These are phyloP conservation scores for Oreochromis spilurus DNA, from an alignment of 2,113 vertebrate genomes.

Conservation along the genomic window DNA sequence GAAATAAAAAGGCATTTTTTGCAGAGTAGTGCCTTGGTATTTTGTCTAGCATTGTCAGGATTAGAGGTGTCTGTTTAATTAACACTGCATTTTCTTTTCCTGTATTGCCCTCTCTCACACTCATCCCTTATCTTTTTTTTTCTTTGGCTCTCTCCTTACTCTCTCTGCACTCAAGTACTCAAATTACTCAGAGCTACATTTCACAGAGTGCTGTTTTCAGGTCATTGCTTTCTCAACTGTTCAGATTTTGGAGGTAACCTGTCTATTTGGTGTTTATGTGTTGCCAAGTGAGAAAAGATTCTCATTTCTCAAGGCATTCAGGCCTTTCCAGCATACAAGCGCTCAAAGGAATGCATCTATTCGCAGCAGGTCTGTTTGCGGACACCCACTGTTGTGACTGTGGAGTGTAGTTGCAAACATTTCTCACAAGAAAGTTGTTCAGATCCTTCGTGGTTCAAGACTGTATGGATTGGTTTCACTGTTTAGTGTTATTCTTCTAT, in stretches of 20 bases:
- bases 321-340: neutral
- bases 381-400: neutral
- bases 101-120: neutral
- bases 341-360: neutral
- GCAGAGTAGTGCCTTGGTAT: neutral
- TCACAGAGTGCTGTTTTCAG: constrained; percentile 34
- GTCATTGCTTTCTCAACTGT: constrained; percentile 25
- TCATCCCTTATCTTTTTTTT: constrained; percentile 5
- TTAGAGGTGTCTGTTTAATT: constrained; percentile 27
- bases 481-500: neutral
- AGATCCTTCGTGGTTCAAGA: neutral
- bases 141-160: neutral
- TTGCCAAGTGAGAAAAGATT: neutral
- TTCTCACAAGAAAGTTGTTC: neutral
- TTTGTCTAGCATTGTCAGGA: neutral
- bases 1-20: neutral
- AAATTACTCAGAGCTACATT: constrained; percentile 31
- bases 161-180: constrained; percentile 13
- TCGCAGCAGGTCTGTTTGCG: neutral
- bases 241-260: constrained; percentile 18
- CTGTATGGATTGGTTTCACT: neutral
- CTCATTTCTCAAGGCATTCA: neutral
- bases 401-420: neutral
- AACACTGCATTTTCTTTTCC: neutral
- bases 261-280: neutral